These are phyloP conservation scores for Siphlonurus alternatus DNA, from an alignment of 2,888 invertebrate species.

Conservation along the genomic window DNA sequence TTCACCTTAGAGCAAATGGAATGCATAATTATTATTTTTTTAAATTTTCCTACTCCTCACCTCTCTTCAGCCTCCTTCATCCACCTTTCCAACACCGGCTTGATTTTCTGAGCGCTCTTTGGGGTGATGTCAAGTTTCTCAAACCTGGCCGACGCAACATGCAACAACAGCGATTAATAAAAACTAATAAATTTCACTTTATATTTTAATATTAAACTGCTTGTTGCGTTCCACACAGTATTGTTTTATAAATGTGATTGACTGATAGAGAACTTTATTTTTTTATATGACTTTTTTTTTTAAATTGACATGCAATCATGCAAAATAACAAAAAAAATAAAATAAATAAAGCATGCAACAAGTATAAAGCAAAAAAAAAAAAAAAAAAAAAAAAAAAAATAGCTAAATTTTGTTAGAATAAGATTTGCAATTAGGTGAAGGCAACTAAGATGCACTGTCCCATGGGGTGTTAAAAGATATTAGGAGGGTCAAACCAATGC, in stretches of 20 bases:
- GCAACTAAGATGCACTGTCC: neutral
- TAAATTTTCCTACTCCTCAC: too few species aligned
- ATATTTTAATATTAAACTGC: neutral
- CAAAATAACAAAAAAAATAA: slow-evolving; percentile 9
- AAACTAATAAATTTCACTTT: neutral
- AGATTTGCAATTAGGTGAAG: neutral
- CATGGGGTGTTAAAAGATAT: too few species aligned
- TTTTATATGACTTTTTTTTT: too few species aligned
- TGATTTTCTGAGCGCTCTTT: slow-evolving; percentile 98
- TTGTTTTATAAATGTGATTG: too few species aligned
- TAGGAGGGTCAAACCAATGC: slow-evolving; percentile 56
- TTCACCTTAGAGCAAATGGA: neutral
- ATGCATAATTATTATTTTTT: neutral
- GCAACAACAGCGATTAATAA: neutral
- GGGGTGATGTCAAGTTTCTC: slow-evolving; percentile 99
- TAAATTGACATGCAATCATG: slow-evolving; percentile 9
- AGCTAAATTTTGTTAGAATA: neutral
- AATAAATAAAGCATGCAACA: slow-evolving; percentile 7
- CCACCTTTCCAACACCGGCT: slow-evolving; percentile 96
- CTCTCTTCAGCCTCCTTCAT: slow-evolving; percentile 98
- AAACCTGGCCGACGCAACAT: slow-evolving; percentile 50
- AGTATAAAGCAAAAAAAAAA: slow-evolving; percentile 10
- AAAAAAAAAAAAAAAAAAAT: slow-evolving; percentile 5
- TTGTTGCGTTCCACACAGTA: neutral
- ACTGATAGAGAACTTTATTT: neutral